A percentile compares a stretch with the other conserved stretches of the same genome.
Evolutionary conservation across 2,797 vertebrate genomes (phyloP).

Genomic region (Strix occidentalis): DNA sequence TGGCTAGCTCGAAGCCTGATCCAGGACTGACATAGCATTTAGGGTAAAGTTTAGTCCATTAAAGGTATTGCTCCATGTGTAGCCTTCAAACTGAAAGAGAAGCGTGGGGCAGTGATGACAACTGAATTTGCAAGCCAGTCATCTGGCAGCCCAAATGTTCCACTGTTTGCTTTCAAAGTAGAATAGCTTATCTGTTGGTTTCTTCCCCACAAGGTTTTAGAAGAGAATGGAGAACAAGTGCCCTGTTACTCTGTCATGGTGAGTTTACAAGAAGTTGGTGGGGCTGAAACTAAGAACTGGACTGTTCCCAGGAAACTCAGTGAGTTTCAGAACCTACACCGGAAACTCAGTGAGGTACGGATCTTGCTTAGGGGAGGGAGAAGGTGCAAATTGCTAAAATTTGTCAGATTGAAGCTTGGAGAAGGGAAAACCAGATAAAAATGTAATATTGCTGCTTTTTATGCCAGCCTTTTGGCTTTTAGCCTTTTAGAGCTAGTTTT

Average conservation of each 20-base stretch:
- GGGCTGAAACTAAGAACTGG: constrained; percentile 87
- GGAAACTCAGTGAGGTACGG: constrained; percentile 94
- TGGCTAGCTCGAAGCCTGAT: not conserved
- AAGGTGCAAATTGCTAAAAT: not conserved
- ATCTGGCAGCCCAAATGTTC: not conserved
- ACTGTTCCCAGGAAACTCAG: constrained; percentile 90
- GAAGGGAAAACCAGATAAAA: not conserved
- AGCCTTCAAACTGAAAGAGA: not conserved
- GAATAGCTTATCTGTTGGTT: not conserved
- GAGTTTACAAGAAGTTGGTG: constrained; percentile 86
- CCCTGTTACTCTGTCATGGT: constrained; percentile 90
- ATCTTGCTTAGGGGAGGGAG: not conserved
- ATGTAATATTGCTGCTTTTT: not conserved
- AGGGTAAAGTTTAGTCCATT: not conserved
- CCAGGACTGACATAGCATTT: not conserved
- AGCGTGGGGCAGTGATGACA: not conserved
- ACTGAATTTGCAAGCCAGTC: not conserved
- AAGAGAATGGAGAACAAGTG: constrained; percentile 93
- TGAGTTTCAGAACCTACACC: constrained; percentile 94
- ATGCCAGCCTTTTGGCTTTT: not conserved
- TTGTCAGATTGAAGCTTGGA: not conserved
- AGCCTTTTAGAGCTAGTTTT: not conserved
- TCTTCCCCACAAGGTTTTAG: constrained; percentile 80
- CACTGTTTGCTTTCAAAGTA: not conserved
- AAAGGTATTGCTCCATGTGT: not conserved